Base-by-base conservation (phyloP, 2,113 vertebrate genomes). In the Lipotes vexillifer region DNA sequence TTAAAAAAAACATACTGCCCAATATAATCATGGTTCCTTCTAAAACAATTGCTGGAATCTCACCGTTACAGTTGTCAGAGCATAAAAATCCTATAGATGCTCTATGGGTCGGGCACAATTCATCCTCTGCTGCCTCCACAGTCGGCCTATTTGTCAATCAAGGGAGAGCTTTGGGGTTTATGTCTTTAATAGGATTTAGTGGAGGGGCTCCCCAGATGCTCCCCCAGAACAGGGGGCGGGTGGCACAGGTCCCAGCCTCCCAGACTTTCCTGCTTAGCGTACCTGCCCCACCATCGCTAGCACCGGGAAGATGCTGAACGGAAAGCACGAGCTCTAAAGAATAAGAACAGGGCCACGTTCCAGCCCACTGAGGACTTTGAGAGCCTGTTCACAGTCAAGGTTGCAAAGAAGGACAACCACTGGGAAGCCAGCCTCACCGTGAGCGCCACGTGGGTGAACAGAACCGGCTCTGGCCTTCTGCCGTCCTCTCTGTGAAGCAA, bases 11-110 rank as follows among this genome's bases (percentile, higher is more conserved):
- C 93, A 94, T 90, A 95, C 93, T 96, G 75, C 90, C 94, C 94
- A 93, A 96, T 97, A 97, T 96, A 93, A 97, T 97, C 98, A 95
- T 94, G 90, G 97, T 98, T 98, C 89, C 84, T 74, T 96, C 96
- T 97, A 96, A 97, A 97, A 98, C 92, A 97, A 94, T 96, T 78
- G 89, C 96, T 85, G 61, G 96, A 88, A 96, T 94, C 95, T 97
- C 44, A 8, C 88, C 57, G 33, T 94, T 92, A n/a, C 80, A n/a
- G 66, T 92, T 96, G 92, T 93, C 46, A 10, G 57, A 91, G 75
- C 82, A 81, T 96, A 41, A 44, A 97, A 96, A 95, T 89, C 33
- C 27, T 41, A 69, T 38, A 82, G 72, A 65, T 57, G 46, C 65
- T 96, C 68, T 6, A 7, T 1, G 63, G 96, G 69, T 72, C 33